Evolutionary conservation across 2,888 invertebrate species (phyloP), one percentile per base, ranked within the genome.

Genomic region (Drosophila suboccidentalis): DNA sequence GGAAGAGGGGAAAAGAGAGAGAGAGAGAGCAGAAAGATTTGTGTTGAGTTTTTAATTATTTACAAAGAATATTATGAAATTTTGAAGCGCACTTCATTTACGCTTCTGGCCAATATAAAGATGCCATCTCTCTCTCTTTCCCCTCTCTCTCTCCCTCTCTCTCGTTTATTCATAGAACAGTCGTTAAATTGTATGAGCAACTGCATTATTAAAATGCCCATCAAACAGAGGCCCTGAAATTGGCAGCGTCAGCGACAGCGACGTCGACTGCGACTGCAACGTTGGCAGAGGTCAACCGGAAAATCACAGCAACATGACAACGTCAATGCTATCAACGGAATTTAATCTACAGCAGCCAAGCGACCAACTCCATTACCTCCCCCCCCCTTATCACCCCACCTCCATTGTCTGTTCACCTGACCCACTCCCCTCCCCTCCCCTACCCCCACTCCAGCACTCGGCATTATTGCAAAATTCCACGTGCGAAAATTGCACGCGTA

Each of bases 391-490:
- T 0, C 29, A 6, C 5, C 22, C 9, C 34, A 49, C 26, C 8
- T 11, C 34, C 29, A 54, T 29, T 22, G 38, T 51, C 36, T 53
- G n/a, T 46, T 36, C 13, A 29, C 15, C 26, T 47, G 11, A 10
- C 29, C 13, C 19, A 8, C 38, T 10, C 41, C 26, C 5, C 38
- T 4, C 19, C 13, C 47, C 26, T 13, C 17, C 11, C 19, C 17
- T 43, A 34, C 19, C 41, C 57, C 6, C 58, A 61, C 41, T 53
- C 6, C 58, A 61, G 53, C 69, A 69, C 58, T 74, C 71, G 71
- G 77, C 77, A 67, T 69, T 75, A 87, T 87, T 87, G 80, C 82
- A 67, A 85, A 87, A 86, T 87, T 86, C 86, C 86, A 83, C 83
- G 80, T 87, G 86, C 76, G 72, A 81, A 86, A 80, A 80, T 80